phyloP scores from a whole-genome alignment of 2,888 invertebrate species.

The Diloba caeruleocephala region DNA sequence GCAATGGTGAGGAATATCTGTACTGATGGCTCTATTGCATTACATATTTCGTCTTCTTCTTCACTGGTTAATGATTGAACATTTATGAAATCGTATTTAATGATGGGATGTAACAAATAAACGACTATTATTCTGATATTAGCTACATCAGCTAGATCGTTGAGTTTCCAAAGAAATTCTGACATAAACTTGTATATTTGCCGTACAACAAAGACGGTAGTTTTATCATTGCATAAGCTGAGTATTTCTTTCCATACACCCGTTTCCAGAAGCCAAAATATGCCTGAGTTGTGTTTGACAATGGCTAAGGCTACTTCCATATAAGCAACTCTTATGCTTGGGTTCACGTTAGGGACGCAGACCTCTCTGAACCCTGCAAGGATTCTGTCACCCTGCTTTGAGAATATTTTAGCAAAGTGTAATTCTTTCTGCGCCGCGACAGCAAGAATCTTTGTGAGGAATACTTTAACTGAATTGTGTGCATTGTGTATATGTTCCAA shows the following conservation, averaged over 20 bases:
- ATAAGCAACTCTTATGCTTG: conserved; percentile 91
- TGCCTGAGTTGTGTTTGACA: conserved; percentile 90
- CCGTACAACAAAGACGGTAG: conserved; percentile 92
- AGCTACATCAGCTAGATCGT: conserved; percentile 79
- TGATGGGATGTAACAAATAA: conserved; percentile 89
- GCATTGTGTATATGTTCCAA: conserved; percentile 62
- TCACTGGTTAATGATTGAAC: conserved; percentile 84
- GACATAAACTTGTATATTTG: conserved; percentile 91
- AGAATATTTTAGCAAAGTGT: conserved; percentile 88
- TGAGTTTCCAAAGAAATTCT: conserved; percentile 88
- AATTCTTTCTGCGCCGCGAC: conserved; percentile 89
- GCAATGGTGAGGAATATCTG: conserved; percentile 88
- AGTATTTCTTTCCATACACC: conserved; percentile 91
- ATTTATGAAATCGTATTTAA: conserved; percentile 86
- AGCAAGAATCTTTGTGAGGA: conserved; percentile 91
- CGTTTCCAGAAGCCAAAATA: conserved; percentile 90
- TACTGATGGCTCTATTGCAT: conserved; percentile 88
- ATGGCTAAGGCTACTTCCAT: conserved; percentile 90
- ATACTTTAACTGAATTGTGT: conserved; percentile 85
- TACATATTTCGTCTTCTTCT: conserved; percentile 84
- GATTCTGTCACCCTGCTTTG: conserved; percentile 69
- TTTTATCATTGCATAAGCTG: conserved; percentile 90
- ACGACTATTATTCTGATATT: conserved; percentile 88
- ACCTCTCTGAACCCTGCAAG: conserved; percentile 67
- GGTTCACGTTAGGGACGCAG: conserved; percentile 76